Conservation (phyloP, 2,888 invertebrate genomes). For the Drosophila colorata region DNA sequence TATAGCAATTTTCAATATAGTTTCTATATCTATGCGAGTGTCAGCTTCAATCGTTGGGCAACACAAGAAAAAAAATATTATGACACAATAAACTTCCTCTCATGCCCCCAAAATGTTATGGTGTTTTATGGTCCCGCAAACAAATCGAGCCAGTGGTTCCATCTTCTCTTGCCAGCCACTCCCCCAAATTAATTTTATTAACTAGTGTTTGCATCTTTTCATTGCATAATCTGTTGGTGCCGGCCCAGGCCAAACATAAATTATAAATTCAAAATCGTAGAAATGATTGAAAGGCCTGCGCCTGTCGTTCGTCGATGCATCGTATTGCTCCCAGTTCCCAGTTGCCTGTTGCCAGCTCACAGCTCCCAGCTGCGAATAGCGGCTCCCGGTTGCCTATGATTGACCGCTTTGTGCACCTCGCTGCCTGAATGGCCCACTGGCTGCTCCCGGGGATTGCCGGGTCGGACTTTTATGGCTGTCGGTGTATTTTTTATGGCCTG, state of each 20-base stretch:
- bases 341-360: constrained; percentile 9
- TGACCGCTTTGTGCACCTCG: constrained; percentile 66
- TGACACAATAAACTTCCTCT: constrained; percentile 13
- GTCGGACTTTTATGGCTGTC: constrained; percentile 77
- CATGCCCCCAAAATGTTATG: not conserved
- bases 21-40: not conserved
- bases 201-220: constrained; percentile 67
- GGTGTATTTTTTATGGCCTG: constrained; percentile 78
- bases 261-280: constrained; percentile 65
- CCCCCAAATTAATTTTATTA: constrained; percentile 68
- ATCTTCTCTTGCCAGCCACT: not conserved
- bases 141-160: constrained; percentile 44
- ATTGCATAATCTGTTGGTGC: constrained; percentile 79
- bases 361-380: constrained; percentile 1
- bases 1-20: not conserved
- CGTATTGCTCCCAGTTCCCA: constrained; percentile 4
- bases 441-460: constrained; percentile 77
- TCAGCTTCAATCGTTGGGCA: not conserved
- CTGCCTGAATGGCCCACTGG: constrained; percentile 40
- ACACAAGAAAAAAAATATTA: not conserved
- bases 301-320: not conserved
- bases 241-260: constrained; percentile 55
- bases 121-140: constrained; percentile 52
- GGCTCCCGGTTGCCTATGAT: constrained; percentile 58
- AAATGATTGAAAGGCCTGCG: constrained; percentile 72